Evolutionary conservation across 2,888 invertebrate species (phyloP).

Genomic region (Spodoptera littoralis): DNA sequence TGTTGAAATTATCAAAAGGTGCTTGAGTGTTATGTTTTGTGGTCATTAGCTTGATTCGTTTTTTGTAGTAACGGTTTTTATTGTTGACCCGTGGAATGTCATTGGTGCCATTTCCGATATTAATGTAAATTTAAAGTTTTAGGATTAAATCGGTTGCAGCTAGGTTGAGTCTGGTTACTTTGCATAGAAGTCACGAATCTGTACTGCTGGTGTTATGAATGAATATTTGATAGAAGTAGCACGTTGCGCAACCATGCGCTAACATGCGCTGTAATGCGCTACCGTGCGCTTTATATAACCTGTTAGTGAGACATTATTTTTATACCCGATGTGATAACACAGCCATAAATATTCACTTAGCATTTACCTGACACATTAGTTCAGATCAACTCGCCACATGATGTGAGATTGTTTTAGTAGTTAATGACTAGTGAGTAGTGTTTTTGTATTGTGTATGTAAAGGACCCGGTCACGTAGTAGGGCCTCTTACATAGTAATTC

Average conservation of each 20-base stretch:
- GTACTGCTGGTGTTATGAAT: conserved; percentile 36
- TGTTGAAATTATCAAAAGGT: conserved; percentile 83
- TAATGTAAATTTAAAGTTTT: conserved; percentile 79
- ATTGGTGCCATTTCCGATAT: conserved; percentile 86
- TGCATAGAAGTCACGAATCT: conserved; percentile 43
- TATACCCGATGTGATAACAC: conserved; percentile 68
- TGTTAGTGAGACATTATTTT: conserved; percentile 68
- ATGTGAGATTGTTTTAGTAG: conserved; percentile 78
- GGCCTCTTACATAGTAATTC: conserved; percentile 87
- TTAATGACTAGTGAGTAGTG: conserved; percentile 81
- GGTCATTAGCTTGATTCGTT: conserved; percentile 81
- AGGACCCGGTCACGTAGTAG: conserved; percentile 82
- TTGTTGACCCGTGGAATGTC: conserved; percentile 88
- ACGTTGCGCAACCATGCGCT: conserved; percentile 10
- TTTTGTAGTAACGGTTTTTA: conserved; percentile 76
- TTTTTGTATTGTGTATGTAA: conserved; percentile 82
- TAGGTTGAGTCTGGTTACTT: conserved; percentile 64
- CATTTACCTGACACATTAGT: conserved; percentile 69
- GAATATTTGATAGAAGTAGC: conserved; percentile 17
- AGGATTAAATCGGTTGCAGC: conserved; percentile 69
- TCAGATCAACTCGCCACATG: conserved; percentile 70
- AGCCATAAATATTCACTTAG: conserved; percentile 60
- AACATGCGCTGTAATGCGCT: conserved; percentile 15
- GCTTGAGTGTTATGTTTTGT: conserved; percentile 87
- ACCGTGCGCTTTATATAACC: conserved; percentile 44